Evolutionary conservation across 1,140 invertebrate genomes (phyloP).

Genomic region (Dinoponera quadriceps): DNA sequence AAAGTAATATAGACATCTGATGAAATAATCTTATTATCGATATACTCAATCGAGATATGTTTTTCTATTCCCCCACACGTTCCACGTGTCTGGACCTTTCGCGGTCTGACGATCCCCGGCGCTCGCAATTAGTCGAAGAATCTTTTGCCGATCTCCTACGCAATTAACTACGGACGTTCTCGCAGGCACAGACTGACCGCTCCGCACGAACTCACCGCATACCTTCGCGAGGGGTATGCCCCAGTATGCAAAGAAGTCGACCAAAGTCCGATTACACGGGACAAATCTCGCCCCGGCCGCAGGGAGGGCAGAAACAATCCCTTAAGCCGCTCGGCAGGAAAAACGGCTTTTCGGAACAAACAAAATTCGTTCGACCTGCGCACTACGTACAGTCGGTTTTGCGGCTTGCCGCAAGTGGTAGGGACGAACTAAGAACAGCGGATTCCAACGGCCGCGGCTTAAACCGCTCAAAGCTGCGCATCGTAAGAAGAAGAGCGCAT

Average conservation of each 20-base stretch:
- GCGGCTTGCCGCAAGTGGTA: conserved; percentile 50
- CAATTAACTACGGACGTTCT: not conserved
- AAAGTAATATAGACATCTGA: too few species aligned
- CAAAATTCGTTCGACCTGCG: conserved; percentile 46
- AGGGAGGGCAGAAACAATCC: not conserved
- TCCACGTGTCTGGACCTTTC: too few species aligned
- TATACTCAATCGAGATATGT: too few species aligned
- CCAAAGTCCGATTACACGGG: conserved; percentile 22
- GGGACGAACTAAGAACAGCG: conserved; percentile 63
- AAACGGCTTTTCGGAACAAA: conserved; percentile 50
- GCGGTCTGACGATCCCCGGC: too few species aligned
- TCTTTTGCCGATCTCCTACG: not conserved
- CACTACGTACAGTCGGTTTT: conserved; percentile 51
- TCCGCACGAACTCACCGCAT: not conserved
- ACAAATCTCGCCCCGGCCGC: not conserved
- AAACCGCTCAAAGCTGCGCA: conserved; percentile 51
- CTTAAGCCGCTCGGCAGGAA: conserved; percentile 14
- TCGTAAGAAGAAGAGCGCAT: conserved; percentile 54
- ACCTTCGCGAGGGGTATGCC: not conserved
- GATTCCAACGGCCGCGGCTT: conserved; percentile 46
- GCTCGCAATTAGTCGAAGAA: not conserved
- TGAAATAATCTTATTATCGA: too few species aligned
- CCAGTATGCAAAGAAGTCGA: not conserved
- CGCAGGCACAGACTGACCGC: not conserved
- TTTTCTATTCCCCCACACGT: too few species aligned